A percentile compares a stretch with the other conserved stretches of the same genome.
These are phyloP conservation scores for Drosophila arawakana DNA, from an alignment of 1,140 invertebrate genomes.

Conservation along the genomic window DNA sequence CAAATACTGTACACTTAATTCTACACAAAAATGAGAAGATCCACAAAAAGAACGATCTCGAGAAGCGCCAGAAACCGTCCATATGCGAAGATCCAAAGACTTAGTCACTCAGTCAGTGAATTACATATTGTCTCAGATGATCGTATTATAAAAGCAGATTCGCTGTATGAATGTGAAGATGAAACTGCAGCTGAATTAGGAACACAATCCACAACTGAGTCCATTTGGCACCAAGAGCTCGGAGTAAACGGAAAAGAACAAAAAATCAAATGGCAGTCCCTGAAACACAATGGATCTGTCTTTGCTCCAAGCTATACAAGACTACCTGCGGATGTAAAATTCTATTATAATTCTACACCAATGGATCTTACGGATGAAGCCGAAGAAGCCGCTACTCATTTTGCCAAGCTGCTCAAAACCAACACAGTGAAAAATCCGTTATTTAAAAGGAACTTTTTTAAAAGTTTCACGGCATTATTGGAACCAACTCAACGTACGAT, in stretches of 20 bases:
- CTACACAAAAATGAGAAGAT: too few relatives aligned
- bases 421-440: neutral
- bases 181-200: neutral
- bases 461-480: neutral
- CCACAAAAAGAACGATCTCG: too few relatives aligned
- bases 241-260: neutral
- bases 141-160: neutral
- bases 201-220: neutral
- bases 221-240: neutral
- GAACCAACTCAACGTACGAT: neutral
- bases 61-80: too few relatives aligned
- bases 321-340: neutral
- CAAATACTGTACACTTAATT: too few relatives aligned
- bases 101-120: neutral
- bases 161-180: neutral
- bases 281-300: neutral
- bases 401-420: neutral
- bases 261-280: neutral
- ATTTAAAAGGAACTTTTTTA: neutral
- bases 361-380: neutral
- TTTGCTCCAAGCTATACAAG: neutral
- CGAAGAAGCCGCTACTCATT: neutral
- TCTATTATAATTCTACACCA: neutral
- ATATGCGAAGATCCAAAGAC: too few relatives aligned
- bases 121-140: neutral